Percentiles rank a stretch among this genome's conserved stretches.
phyloP scores from a whole-genome alignment of 2,888 invertebrate genomes.

The Himalopsyche tibetana region DNA sequence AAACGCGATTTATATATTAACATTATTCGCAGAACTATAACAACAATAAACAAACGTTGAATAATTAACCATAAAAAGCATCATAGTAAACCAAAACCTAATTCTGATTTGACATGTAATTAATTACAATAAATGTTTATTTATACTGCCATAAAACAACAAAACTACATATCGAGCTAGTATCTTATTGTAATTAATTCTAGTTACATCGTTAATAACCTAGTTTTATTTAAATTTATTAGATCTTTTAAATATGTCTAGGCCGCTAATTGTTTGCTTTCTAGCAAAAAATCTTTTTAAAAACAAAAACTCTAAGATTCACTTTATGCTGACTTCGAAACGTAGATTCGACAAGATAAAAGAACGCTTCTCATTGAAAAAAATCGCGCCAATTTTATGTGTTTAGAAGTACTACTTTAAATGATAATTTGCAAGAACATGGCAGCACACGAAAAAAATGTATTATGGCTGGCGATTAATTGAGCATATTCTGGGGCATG shows the following conservation, averaged over 20 bases:
- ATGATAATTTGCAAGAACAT: slow-evolving; percentile 24
- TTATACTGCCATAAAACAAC: too few relatives aligned
- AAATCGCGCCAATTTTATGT: slow-evolving; percentile 15
- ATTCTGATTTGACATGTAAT: too few relatives aligned
- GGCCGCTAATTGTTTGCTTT: neutral
- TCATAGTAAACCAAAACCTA: too few relatives aligned
- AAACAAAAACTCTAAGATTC: neutral
- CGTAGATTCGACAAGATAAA: neutral
- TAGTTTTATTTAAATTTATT: neutral
- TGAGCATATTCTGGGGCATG: slow-evolving; percentile 20
- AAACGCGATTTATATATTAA: too few relatives aligned
- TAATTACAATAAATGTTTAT: too few relatives aligned
- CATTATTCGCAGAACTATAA: too few relatives aligned
- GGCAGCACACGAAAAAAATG: neutral
- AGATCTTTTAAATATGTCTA: slow-evolving; percentile 5
- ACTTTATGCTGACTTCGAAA: slow-evolving; percentile 8
- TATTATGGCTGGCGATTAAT: slow-evolving; percentile 6
- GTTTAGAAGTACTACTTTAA: neutral
- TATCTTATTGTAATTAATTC: neutral
- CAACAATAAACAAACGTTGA: too few relatives aligned
- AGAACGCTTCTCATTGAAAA: neutral
- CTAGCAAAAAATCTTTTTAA: neutral
- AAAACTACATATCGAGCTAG: neutral
- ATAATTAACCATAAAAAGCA: too few relatives aligned
- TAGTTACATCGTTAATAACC: neutral